Evolutionary conservation across 2,113 vertebrate genomes (phyloP).

Genomic region (Ginglymostoma cirratum): DNA sequence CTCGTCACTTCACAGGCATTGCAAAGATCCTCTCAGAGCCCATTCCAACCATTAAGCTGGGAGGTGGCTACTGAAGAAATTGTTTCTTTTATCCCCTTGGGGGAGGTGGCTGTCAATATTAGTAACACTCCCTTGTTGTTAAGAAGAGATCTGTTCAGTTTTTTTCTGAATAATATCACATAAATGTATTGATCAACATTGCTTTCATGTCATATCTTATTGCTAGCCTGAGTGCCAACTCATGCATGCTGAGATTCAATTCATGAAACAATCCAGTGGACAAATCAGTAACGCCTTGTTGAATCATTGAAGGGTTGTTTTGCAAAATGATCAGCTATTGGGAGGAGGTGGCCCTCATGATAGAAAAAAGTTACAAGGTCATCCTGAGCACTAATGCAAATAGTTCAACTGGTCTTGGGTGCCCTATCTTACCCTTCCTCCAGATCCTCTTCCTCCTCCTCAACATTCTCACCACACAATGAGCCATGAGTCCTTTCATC

Average conservation of each 20-base stretch:
- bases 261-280: not conserved
- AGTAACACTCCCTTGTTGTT: not conserved
- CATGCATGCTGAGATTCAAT: not conserved
- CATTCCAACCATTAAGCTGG: not conserved
- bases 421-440: not conserved
- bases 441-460: not conserved
- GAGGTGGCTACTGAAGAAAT: not conserved
- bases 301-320: not conserved
- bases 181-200: not conserved
- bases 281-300: not conserved
- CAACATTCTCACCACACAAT: too few relatives aligned
- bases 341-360: not conserved
- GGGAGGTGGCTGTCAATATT: not conserved
- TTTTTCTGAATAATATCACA: not conserved
- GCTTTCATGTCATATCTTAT: not conserved
- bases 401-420: not conserved
- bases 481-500: too few relatives aligned
- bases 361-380: not conserved
- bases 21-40: not conserved
- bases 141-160: not conserved
- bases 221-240: not conserved
- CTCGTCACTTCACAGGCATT: not conserved
- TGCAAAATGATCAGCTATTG: not conserved
- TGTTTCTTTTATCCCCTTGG: not conserved
- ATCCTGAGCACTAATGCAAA: not conserved